These are phyloP conservation scores for Limnephilus marmoratus DNA, from an alignment of 2,888 invertebrate species.

Conservation along the genomic window DNA sequence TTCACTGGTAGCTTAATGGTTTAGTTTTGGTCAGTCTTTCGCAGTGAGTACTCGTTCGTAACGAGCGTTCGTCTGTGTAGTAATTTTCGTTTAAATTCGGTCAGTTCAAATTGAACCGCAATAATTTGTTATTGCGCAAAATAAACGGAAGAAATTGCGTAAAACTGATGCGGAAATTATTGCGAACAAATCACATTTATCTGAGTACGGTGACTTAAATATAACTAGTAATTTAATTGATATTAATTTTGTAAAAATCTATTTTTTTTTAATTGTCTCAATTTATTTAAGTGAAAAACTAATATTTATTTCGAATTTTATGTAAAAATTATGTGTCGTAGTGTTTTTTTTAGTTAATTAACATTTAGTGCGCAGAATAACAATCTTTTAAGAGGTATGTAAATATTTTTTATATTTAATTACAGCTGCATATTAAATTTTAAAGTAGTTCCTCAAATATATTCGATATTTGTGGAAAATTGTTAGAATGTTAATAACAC, in stretches of 20 bases:
- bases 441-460: background rate
- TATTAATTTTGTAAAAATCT: background rate
- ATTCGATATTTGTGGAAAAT: no score
- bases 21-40: conserved; percentile 37
- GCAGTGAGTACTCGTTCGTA: conserved; percentile 10
- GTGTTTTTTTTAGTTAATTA: background rate
- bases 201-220: background rate
- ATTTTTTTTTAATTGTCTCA: background rate
- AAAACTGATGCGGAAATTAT: background rate
- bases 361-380: background rate
- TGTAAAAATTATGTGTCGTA: background rate
- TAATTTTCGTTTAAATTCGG: background rate
- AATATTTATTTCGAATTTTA: background rate
- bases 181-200: background rate
- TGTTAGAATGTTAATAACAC: no score
- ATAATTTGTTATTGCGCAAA: background rate
- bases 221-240: background rate
- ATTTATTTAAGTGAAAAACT: background rate
- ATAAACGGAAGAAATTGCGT: background rate
- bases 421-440: background rate
- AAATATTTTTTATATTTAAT: background rate
- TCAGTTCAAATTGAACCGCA: background rate
- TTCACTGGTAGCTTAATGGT: background rate
- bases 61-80: background rate
- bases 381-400: background rate